A percentile compares a stretch with the other conserved stretches of the same genome.
Evolutionary conservation across 2,797 vertebrate genomes (phyloP).

Genomic region (Carapus acus): DNA sequence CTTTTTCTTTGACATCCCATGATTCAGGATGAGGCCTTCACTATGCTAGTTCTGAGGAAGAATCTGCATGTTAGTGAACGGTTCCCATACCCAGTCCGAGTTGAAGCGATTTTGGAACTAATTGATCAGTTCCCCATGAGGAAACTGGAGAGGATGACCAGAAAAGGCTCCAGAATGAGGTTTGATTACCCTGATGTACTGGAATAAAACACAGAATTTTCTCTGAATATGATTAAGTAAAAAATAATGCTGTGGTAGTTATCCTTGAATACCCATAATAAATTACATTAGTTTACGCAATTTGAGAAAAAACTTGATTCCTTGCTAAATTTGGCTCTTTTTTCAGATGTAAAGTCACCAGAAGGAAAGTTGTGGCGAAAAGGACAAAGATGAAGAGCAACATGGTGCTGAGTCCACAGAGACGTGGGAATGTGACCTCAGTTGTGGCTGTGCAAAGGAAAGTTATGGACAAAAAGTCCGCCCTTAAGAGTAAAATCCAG

Average conservation of each 20-base stretch:
- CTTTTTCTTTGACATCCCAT: background rate
- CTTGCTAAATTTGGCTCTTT: conserved; percentile 1
- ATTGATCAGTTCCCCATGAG: conserved; percentile 76
- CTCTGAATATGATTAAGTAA: no score
- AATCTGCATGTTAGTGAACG: conserved; percentile 69
- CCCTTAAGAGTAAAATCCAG: conserved; percentile 67
- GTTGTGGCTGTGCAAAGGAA: conserved; percentile 37
- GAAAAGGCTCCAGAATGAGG: conserved; percentile 65
- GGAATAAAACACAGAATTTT: no score
- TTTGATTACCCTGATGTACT: conserved; percentile 9
- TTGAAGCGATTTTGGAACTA: conserved; percentile 71
- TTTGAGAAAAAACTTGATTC: no score
- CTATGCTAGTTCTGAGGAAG: conserved; percentile 76
- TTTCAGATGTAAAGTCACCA: conserved; percentile 63
- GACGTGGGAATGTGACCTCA: conserved; percentile 48
- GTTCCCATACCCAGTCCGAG: conserved; percentile 74
- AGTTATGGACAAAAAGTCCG: conserved; percentile 62
- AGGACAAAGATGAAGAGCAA: conserved; percentile 60
- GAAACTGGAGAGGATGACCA: conserved; percentile 73
- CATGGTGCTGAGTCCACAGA: conserved; percentile 50
- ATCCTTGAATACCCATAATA: no score
- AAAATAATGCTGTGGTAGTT: no score
- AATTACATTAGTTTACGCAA: no score
- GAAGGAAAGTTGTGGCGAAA: conserved; percentile 64
- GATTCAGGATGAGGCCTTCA: conserved; percentile 66